phyloP scores from a whole-genome alignment of 2,888 invertebrate species.

The Xestoiulus laeticollis region DNA sequence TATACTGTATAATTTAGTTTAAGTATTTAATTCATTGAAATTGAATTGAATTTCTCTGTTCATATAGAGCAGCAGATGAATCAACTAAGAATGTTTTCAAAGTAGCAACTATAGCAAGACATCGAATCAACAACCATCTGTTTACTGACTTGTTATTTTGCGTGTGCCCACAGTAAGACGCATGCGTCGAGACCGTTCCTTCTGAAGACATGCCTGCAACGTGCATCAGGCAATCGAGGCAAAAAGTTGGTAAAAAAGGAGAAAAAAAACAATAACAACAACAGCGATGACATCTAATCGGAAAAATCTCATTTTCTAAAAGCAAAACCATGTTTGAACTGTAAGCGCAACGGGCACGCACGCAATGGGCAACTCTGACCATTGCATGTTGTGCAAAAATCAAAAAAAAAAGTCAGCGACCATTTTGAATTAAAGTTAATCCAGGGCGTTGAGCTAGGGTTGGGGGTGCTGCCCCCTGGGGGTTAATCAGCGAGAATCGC shows the following conservation, averaged over 20 bases:
- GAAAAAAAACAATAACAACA: background rate
- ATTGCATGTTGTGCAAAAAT: background rate
- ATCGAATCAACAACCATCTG: too few relatives aligned
- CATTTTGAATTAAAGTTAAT: background rate
- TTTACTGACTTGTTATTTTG: too few relatives aligned
- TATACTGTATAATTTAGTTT: too few relatives aligned
- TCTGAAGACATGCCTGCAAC: background rate
- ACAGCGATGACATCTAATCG: background rate
- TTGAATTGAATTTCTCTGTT: too few relatives aligned
- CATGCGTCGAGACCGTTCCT: too few relatives aligned
- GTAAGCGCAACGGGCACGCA: background rate
- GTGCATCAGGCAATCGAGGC: background rate
- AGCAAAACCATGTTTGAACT: constrained; percentile 12
- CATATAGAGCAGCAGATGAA: too few relatives aligned
- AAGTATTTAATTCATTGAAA: too few relatives aligned
- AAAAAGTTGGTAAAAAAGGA: background rate
- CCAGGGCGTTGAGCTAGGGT: background rate
- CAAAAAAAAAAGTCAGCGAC: background rate
- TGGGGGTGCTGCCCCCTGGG: background rate
- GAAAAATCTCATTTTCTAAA: constrained; percentile 16
- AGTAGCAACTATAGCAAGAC: too few relatives aligned
- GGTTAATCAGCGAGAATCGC: constrained; percentile 3
- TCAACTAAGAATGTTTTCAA: too few relatives aligned
- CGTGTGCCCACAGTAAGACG: too few relatives aligned
- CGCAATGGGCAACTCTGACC: background rate